A percentile compares a stretch with the other conserved stretches of the same genome.
phyloP scores from a whole-genome alignment of 2,888 invertebrate species.

The Tinea trinotella region DNA sequence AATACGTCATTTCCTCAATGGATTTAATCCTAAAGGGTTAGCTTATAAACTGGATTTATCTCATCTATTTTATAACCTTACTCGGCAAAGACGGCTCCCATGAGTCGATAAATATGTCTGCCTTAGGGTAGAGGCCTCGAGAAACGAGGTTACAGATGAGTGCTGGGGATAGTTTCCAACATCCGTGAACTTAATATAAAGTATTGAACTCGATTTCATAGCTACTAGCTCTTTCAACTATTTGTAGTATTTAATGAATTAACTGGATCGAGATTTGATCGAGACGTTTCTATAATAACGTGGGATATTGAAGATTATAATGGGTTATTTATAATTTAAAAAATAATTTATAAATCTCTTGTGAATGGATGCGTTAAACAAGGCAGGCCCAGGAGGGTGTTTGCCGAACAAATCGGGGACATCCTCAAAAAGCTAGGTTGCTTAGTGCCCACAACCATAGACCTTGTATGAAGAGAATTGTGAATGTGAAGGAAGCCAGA shows the following conservation, averaged over 20 bases:
- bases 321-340: too few species aligned
- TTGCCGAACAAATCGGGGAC: too few species aligned
- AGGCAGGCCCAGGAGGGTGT: too few species aligned
- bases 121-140: constrained; percentile 14
- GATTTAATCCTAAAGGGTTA: background rate
- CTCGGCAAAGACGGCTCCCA: constrained; percentile 12
- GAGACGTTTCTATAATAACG: too few species aligned
- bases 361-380: too few species aligned
- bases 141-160: constrained; percentile 7
- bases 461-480: too few species aligned
- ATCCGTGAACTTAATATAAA: background rate
- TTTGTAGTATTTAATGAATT: background rate
- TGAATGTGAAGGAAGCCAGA: too few species aligned
- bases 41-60: constrained; percentile 4
- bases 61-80: background rate
- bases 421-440: too few species aligned
- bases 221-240: background rate
- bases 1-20: background rate
- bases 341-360: too few species aligned
- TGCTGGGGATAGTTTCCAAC: constrained; percentile 1
- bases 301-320: too few species aligned
- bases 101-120: constrained; percentile 20
- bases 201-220: background rate
- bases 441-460: too few species aligned
- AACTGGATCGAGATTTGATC: too few species aligned